phyloP scores from a whole-genome alignment of 2,113 vertebrate genomes.

The Sminthopsis crassicaudata region DNA sequence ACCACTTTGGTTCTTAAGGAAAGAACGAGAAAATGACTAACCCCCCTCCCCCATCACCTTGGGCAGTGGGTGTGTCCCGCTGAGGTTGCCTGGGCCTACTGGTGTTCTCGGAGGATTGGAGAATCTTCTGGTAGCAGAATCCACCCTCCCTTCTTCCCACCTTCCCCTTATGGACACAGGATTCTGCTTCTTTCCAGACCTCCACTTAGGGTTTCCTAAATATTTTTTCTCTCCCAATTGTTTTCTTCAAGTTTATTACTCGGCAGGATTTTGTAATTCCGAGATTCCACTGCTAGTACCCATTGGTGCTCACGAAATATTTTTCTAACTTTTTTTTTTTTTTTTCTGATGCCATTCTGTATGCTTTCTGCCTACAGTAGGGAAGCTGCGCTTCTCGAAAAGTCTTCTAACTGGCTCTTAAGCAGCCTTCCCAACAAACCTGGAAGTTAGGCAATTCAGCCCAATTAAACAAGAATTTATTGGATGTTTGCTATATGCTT shows the following conservation, averaged over 20 bases:
- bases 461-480: background rate
- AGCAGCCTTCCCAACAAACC: background rate
- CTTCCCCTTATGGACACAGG: background rate
- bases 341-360: background rate
- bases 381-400: background rate
- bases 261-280: background rate
- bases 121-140: background rate
- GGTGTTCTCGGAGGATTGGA: background rate
- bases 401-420: background rate
- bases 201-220: background rate
- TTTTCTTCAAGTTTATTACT: background rate
- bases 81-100: background rate
- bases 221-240: background rate
- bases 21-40: accelerated
- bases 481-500: background rate
- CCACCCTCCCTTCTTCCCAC: background rate
- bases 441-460: background rate
- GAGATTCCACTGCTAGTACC: background rate
- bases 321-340: background rate
- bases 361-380: background rate
- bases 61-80: background rate
- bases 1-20: background rate
- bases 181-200: background rate
- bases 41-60: background rate
- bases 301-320: background rate